These are phyloP conservation scores for Epicauta chinensis DNA, from an alignment of 1,140 invertebrate species.

Conservation along the genomic window DNA sequence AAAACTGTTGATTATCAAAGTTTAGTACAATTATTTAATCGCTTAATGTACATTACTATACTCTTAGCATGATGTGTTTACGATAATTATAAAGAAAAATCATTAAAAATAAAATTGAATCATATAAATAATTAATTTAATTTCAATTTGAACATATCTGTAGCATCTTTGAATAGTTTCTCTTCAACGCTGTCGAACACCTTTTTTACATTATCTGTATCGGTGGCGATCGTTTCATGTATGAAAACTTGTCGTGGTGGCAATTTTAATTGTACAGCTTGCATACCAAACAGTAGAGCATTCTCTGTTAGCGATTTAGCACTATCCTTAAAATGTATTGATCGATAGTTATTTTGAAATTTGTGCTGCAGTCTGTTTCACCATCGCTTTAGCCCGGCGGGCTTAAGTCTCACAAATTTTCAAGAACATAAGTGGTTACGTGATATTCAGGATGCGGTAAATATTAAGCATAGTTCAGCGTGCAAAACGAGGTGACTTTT, in stretches of 20 bases:
- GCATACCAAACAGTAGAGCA: too few species aligned
- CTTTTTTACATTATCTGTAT: constrained; percentile 62
- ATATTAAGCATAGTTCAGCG: too few species aligned
- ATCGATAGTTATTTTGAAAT: not conserved
- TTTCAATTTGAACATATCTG: too few species aligned
- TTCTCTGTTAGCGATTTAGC: not conserved
- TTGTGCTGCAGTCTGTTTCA: too few species aligned
- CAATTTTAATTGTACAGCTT: constrained; percentile 18
- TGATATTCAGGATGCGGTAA: too few species aligned
- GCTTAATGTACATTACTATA: constrained; percentile 7
- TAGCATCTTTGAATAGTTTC: constrained; percentile 48
- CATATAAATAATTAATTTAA: not conserved
- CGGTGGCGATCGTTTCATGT: constrained; percentile 67
- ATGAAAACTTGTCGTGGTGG: constrained; percentile 52
- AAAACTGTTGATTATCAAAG: constrained; percentile 7
- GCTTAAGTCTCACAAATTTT: too few species aligned
- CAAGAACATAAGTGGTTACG: too few species aligned
- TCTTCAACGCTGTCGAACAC: constrained; percentile 67
- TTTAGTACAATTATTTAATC: constrained; percentile 12
- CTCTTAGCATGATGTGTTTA: constrained; percentile 12
- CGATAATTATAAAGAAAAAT: constrained; percentile 7
- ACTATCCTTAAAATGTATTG: not conserved
- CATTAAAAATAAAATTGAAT: constrained; percentile 9
- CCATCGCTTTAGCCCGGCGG: too few species aligned
- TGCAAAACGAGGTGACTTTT: too few species aligned